These are phyloP conservation scores for Siderastrea radians DNA, from an alignment of 92 coral and sea anemone genomes.

Conservation along the genomic window DNA sequence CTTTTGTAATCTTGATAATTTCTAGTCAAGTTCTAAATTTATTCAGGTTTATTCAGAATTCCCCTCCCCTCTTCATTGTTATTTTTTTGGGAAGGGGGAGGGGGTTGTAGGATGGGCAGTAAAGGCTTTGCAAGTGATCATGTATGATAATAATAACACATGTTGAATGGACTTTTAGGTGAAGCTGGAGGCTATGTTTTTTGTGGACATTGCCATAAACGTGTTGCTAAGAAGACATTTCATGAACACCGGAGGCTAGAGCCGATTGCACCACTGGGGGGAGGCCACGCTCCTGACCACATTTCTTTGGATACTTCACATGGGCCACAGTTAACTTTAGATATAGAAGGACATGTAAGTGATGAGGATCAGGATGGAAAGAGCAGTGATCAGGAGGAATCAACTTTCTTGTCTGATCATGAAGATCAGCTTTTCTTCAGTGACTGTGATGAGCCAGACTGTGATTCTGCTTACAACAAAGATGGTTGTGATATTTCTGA, in stretches of 20 bases:
- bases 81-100: too few relatives aligned
- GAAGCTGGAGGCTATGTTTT: conserved; percentile 36
- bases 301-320: conserved; percentile 14
- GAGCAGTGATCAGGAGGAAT: conserved; percentile 9
- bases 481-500: not conserved
- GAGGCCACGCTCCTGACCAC: not conserved
- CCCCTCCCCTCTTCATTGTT: too few relatives aligned
- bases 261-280: not conserved
- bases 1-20: too few relatives aligned
- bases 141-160: not conserved
- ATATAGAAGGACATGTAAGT: not conserved
- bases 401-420: conserved; percentile 13
- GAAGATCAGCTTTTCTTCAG: conserved; percentile 48
- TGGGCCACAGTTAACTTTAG: too few relatives aligned
- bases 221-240: conserved; percentile 43
- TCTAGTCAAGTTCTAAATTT: too few relatives aligned
- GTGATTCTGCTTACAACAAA: not conserved
- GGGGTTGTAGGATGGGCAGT: too few relatives aligned
- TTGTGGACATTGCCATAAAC: conserved; percentile 50
- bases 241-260: conserved; percentile 37
- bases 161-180: not conserved
- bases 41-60: too few relatives aligned
- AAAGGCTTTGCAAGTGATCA: too few relatives aligned
- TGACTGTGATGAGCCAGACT: conserved; percentile 32
- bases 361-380: conserved; percentile 3